A percentile compares a stretch with the other conserved stretches of the same genome.
These are phyloP conservation scores for Tapirus terrestris DNA, from an alignment of 2,113 vertebrate genomes.

Conservation along the genomic window DNA sequence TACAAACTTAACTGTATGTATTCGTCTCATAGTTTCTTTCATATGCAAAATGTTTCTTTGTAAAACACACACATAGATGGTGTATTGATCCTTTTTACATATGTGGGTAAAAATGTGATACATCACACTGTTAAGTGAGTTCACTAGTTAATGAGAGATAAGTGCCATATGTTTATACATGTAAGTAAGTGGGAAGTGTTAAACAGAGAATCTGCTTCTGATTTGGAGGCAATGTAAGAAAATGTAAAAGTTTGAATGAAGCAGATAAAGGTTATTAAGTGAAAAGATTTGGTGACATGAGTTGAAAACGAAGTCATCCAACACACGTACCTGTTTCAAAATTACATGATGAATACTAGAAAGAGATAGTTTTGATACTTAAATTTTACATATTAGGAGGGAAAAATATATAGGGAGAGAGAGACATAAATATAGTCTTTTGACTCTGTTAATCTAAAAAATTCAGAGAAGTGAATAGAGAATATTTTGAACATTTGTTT, in stretches of 20 bases:
- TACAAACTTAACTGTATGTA: conserved; percentile 87
- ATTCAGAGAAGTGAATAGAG: neutral
- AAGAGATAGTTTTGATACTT: conserved; percentile 17
- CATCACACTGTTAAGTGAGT: neutral
- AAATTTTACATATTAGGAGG: neutral
- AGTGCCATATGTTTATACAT: neutral
- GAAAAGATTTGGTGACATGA: neutral
- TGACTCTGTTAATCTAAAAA: neutral
- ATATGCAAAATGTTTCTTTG: neutral
- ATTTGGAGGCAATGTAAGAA: neutral
- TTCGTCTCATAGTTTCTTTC: neutral
- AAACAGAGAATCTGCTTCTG: neutral
- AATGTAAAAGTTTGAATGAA: neutral
- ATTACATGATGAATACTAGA: neutral
- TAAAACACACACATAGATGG: neutral
- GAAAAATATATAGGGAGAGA: neutral
- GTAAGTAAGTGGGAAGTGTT: neutral
- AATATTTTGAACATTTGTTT: conserved; percentile 36
- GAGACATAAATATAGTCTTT: neutral
- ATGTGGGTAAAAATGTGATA: neutral
- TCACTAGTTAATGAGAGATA: neutral
- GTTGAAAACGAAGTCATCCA: conserved; percentile 39
- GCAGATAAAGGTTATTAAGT: neutral
- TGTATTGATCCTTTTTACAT: neutral
- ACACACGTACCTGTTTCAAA: neutral